Base-by-base conservation (phyloP, 2,113 vertebrate genomes). In the Lichenostomus cassidix region DNA sequence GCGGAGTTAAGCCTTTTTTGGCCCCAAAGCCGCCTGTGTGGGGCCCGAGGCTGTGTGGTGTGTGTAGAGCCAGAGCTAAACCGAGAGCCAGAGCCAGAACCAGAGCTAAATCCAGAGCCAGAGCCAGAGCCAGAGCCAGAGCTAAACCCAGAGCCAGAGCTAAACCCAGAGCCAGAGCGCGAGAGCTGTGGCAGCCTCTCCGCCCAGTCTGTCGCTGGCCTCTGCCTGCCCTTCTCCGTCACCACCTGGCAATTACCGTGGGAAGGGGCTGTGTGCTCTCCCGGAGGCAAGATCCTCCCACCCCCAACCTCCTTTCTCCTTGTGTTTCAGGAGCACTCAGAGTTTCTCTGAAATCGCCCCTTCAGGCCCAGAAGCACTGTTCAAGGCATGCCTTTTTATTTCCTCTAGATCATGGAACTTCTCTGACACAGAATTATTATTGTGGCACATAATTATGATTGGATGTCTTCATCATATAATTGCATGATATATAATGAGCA, bases 401-500 rank as follows among this genome's bases (percentile, higher is more conserved):
- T 74, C 53, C 84, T 91, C 29, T 68, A 27, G 41, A 71, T 83
- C 82, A 6, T 27, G 37, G 82, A 79, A 75, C 65, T 92, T 95
- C 90, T 87, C 75, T 85, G 92, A 87, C 60, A 87, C 10, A 25
- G 56, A 46, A 65, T 53, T 92, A 33, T 92, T 95, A 73, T 59
- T 92, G 64, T 47, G 83, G 52, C 39, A 77, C 47, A 17, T 41
- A 68, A 89, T 87, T 93, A 81, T 91, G 83, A 81, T 81, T 77
- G 89, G 74, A 86, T 71, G 89, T 80, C 63, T 96, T 95, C 90
- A 83, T 64, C 74, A 86, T 44, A 15, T 90, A 92, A 95, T 73
- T 86, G 90, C 89, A 86, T 85, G 93, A 83, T 88, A 71, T 67
- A 71, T 90, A 92, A 94, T 85, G 94, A 94, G 71, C 46, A 65